Percentiles rank a stretch among this genome's conserved stretches.
Conservation (phyloP, 1,140 invertebrate species). For the Drosophila guanche region DNA sequence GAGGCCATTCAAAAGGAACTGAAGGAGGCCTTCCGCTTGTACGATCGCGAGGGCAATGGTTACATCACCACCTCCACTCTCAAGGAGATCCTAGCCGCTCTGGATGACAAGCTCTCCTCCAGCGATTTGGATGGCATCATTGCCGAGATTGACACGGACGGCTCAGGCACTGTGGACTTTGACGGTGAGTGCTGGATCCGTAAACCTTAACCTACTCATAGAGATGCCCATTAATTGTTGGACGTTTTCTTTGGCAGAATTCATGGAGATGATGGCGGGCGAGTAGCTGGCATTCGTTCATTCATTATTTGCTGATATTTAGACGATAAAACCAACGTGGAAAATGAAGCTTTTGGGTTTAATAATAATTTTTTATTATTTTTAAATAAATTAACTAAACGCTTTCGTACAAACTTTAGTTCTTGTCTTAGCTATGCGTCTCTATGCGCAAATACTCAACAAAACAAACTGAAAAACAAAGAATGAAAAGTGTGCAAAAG, state of each 20-base stretch:
- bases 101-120: constrained; percentile 94
- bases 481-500: background rate
- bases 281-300: constrained; percentile 75
- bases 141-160: constrained; percentile 96
- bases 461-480: constrained; percentile 34
- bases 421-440: constrained; percentile 41
- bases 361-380: constrained; percentile 76
- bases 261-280: constrained; percentile 94
- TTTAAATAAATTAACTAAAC: constrained; percentile 79
- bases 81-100: constrained; percentile 94
- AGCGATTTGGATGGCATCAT: constrained; percentile 95
- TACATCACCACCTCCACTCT: constrained; percentile 96
- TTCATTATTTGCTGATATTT: constrained; percentile 32
- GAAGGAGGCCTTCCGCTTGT: constrained; percentile 94
- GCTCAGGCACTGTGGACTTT: constrained; percentile 95
- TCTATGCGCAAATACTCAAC: constrained; percentile 45
- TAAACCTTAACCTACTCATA: background rate
- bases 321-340: constrained; percentile 10
- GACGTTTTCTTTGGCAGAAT: constrained; percentile 85
- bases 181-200: constrained; percentile 86
- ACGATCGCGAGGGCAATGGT: constrained; percentile 93
- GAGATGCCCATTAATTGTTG: background rate
- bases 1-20: constrained; percentile 97
- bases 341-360: constrained; percentile 54
- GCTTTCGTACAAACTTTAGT: constrained; percentile 72